These are phyloP conservation scores for Brachynemurus nebulosus DNA, from an alignment of 2,888 invertebrate species.

Conservation along the genomic window DNA sequence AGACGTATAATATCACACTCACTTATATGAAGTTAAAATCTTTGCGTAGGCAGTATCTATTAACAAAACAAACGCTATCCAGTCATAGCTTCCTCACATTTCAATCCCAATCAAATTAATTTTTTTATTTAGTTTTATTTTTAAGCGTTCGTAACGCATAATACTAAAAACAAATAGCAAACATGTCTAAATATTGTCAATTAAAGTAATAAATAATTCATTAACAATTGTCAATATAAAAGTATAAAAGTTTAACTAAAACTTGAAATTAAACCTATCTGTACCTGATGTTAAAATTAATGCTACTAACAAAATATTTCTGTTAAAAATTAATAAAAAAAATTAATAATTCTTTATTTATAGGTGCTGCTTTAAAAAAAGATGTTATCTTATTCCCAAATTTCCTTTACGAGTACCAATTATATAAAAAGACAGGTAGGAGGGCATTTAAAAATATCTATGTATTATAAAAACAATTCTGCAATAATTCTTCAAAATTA, in stretches of 20 bases:
- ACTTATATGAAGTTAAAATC: no score
- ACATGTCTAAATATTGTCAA: background rate
- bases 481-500: no score
- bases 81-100: no score
- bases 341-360: constrained; percentile 5
- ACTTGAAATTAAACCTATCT: background rate
- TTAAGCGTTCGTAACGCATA: no score
- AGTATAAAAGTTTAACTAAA: background rate
- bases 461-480: background rate
- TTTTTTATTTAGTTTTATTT: no score
- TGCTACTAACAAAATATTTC: background rate
- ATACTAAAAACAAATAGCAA: no score
- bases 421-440: constrained; percentile 15
- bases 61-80: no score
- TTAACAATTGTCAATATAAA: background rate
- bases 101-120: no score
- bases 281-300: background rate
- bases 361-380: constrained; percentile 14
- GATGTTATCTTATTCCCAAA: constrained; percentile 16
- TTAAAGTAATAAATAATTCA: background rate
- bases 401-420: constrained; percentile 15
- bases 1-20: no score
- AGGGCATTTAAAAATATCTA: constrained; percentile 11
- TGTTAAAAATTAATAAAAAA: background rate
- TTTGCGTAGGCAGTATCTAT: no score